Conservation (phyloP, 2,113 vertebrate genomes). For the Nibea albiflora region DNA sequence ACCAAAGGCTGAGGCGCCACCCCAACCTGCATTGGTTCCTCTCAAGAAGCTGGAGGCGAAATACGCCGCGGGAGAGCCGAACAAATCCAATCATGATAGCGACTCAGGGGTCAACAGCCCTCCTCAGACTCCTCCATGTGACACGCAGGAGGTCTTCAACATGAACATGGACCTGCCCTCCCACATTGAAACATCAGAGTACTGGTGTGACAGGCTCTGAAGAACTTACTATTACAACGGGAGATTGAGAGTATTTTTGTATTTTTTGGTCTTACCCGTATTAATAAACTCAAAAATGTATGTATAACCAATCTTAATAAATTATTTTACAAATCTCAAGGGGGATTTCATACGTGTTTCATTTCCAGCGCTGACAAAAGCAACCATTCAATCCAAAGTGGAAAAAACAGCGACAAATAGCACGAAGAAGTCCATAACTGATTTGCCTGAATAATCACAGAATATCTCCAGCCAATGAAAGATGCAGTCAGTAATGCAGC, state of each 20-base stretch:
- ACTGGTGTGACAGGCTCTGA: constrained; percentile 76
- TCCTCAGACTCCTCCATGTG: constrained; percentile 76
- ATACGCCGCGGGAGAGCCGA: constrained; percentile 40
- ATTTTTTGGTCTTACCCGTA: constrained; percentile 61
- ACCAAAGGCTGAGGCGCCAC: constrained; percentile 73
- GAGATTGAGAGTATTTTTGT: constrained; percentile 59
- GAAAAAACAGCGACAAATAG: neutral
- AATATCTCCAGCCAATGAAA: constrained; percentile 10
- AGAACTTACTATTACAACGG: constrained; percentile 34
- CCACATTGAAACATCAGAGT: constrained; percentile 76
- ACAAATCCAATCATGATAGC: constrained; percentile 60
- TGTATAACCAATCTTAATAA: constrained; percentile 63
- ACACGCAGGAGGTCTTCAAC: constrained; percentile 73
- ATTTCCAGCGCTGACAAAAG: neutral
- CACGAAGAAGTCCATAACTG: neutral
- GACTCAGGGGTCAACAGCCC: constrained; percentile 82
- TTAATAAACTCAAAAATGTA: constrained; percentile 31
- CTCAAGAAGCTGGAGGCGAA: constrained; percentile 70
- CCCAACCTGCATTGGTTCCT: constrained; percentile 23
- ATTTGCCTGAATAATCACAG: neutral
- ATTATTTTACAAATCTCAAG: constrained; percentile 54
- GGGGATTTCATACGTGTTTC: constrained; percentile 32
- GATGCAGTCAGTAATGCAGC: constrained; percentile 3
- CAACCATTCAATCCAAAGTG: neutral
- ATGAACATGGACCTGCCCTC: constrained; percentile 65